Base-by-base conservation (phyloP, 2,888 invertebrate genomes). In the Prosopocoilus inquinatus region DNA sequence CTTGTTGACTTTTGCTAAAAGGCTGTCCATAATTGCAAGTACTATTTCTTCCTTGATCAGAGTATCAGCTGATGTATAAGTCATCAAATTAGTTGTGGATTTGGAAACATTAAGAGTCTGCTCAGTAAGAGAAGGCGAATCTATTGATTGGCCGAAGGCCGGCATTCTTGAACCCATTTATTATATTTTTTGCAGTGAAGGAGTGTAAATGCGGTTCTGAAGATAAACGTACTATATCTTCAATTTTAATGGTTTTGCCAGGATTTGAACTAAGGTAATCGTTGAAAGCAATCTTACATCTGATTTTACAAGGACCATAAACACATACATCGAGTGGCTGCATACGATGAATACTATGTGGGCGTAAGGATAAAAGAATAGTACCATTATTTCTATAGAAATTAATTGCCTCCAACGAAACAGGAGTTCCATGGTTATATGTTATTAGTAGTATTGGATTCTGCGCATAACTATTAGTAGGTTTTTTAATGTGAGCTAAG, bases 321-420 rank as follows among this genome's bases (percentile, higher is more conserved):
- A n/a, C n/a, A n/a, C n/a, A n/a, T n/a, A n/a, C n/a, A n/a, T n/a
- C n/a, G n/a, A 73, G 54, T 11, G 73, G 75, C 63, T 76, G 75
- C 3, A 73, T 50, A 33, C 68, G 66, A 57, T 76, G 72, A 11
- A 66, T 65, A 53, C 70, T 73, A 59, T 72, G 72, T 20, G 64
- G 63, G 28, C 61, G 65, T 55, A 67, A 67, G 33, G 53, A 70
- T 63, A 49, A 13, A 20, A 67, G 61, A 50, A 71, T 64, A 51
- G 75, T 70, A n/a, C 72, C 72, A 64, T 74, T 71, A 13, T 70
- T 67, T 57, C 67, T 67, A 41, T 68, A 69, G 58, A 63, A 67
- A 47, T 71, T 60, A n/a, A n/a, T n/a, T n/a, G n/a, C n/a, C n/a
- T n/a, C n/a, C n/a, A n/a, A n/a, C n/a, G n/a, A n/a, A n/a, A 20